Conservation (phyloP, 2,888 invertebrate species). For the Seira ritae region DNA sequence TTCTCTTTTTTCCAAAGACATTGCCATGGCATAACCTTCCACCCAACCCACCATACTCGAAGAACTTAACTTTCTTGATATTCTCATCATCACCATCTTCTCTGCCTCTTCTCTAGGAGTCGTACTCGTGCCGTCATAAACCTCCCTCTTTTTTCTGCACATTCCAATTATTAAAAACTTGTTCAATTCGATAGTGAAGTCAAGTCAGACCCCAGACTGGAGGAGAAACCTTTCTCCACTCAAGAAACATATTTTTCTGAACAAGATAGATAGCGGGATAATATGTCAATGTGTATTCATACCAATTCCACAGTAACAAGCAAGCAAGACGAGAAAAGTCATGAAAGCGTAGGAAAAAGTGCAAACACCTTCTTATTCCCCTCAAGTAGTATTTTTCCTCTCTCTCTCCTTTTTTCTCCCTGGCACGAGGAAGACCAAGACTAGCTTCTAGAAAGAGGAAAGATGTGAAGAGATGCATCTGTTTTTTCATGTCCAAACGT, state of each 20-base stretch:
- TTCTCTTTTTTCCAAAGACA: too few species aligned
- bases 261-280: background rate
- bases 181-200: background rate
- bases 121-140: too few species aligned
- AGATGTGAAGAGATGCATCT: background rate
- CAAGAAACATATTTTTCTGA: background rate
- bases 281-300: background rate
- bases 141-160: too few species aligned
- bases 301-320: background rate
- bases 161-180: background rate
- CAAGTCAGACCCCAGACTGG: too few species aligned
- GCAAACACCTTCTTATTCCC: background rate
- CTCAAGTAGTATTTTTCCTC: background rate
- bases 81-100: background rate
- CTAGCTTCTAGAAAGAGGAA: background rate
- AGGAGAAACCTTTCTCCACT: background rate
- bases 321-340: too few species aligned
- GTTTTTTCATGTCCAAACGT: background rate
- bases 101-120: background rate
- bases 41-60: too few species aligned
- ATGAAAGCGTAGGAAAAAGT: background rate
- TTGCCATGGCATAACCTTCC: too few species aligned
- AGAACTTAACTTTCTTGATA: background rate
- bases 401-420: too few species aligned
- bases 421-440: background rate